A percentile compares a stretch with the other conserved stretches of the same genome.
Evolutionary conservation across 2,113 vertebrate species (phyloP).

Genomic region (Halcyon senegalensis): DNA sequence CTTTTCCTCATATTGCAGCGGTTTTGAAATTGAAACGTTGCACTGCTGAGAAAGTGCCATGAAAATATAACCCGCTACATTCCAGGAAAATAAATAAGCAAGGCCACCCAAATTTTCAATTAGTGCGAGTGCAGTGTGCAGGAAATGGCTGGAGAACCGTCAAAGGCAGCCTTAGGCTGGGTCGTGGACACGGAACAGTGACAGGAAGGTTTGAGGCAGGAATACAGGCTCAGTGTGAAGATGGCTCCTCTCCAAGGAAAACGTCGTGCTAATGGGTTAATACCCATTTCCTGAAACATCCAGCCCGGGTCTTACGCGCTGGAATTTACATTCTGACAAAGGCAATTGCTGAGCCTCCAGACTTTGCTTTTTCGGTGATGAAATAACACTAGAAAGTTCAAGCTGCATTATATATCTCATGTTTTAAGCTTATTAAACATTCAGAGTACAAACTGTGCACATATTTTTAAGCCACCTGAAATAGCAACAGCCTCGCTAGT

Average conservation of each 20-base stretch:
- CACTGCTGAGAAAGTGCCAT: conserved; percentile 96
- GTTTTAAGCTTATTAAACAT: conserved; percentile 72
- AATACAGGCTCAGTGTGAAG: conserved; percentile 75
- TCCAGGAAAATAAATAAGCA: conserved; percentile 99
- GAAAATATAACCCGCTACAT: conserved; percentile 97
- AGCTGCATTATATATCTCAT: conserved; percentile 68
- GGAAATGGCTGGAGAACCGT: conserved; percentile 89
- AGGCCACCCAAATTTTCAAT: conserved; percentile 99
- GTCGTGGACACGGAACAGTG: conserved; percentile 78
- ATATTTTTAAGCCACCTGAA: conserved; percentile 75
- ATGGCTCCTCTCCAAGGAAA: conserved; percentile 84
- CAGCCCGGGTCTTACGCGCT: conserved; percentile 75
- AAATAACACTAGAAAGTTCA: conserved; percentile 74
- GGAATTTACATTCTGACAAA: conserved; percentile 73
- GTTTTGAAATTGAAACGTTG: conserved; percentile 87
- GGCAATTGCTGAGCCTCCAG: conserved; percentile 64
- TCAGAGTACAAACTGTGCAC: conserved; percentile 65
- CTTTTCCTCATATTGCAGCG: conserved; percentile 71
- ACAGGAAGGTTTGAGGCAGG: conserved; percentile 78
- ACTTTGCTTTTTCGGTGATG: conserved; percentile 64
- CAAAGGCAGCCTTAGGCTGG: conserved; percentile 82
- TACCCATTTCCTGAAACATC: conserved; percentile 76
- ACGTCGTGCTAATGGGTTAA: conserved; percentile 74
- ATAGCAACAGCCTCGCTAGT: conserved; percentile 49
- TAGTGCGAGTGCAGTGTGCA: conserved; percentile 92